Evolutionary conservation across 2,888 invertebrate species (phyloP).

Genomic region (Drosophila fungiperda): DNA sequence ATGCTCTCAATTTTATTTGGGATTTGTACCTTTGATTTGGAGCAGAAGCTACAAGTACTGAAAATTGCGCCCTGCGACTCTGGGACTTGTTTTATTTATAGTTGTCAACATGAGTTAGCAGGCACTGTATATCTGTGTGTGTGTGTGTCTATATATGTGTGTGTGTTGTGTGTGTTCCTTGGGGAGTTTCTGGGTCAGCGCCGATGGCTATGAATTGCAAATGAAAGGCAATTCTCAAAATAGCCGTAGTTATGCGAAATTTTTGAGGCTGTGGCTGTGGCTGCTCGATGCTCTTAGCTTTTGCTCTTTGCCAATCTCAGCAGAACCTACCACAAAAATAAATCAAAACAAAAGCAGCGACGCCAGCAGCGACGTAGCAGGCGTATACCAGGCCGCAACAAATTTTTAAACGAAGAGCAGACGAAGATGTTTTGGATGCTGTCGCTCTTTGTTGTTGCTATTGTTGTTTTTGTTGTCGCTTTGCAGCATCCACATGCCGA

Average conservation of each 20-base stretch:
- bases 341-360: slow-evolving; percentile 69
- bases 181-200: slow-evolving; percentile 67
- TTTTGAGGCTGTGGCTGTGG: slow-evolving; percentile 49
- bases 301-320: slow-evolving; percentile 65
- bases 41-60: slow-evolving; percentile 46
- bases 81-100: slow-evolving; percentile 54
- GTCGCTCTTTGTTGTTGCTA: slow-evolving; percentile 10
- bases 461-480: slow-evolving; percentile 27
- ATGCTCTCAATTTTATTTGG: slow-evolving; percentile 25
- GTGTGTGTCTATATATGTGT: slow-evolving; percentile 2
- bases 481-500: slow-evolving; percentile 58
- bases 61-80: slow-evolving; percentile 11
- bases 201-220: slow-evolving; percentile 64
- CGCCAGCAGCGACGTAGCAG: slow-evolving; percentile 26
- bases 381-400: slow-evolving; percentile 24
- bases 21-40: slow-evolving; percentile 27
- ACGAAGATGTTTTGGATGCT: slow-evolving; percentile 49
- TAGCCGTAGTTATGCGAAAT: slow-evolving; percentile 60
- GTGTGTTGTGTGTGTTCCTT: slow-evolving; percentile 41
- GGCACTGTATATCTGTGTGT: slow-evolving; percentile 19
- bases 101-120: slow-evolving; percentile 64
- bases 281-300: slow-evolving; percentile 52
- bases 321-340: slow-evolving; percentile 78
- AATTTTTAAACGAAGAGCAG: slow-evolving; percentile 48
- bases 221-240: slow-evolving; percentile 65